A percentile compares a stretch with the other conserved stretches of the same genome.
phyloP scores from a whole-genome alignment of 2,797 vertebrate species.

The Zenarchopterus dispar region DNA sequence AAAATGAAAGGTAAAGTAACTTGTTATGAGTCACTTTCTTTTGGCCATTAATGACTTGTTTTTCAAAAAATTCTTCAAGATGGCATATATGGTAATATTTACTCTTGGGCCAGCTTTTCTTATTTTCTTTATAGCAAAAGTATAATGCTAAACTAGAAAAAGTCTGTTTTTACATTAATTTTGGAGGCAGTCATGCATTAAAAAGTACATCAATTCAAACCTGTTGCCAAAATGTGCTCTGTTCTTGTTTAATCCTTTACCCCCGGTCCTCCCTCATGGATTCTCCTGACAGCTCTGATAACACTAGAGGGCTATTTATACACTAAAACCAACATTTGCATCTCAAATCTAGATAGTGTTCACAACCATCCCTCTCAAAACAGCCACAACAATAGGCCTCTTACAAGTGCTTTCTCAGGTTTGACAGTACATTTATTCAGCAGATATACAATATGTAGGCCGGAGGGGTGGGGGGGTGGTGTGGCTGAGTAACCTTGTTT shows the following conservation, averaged over 20 bases:
- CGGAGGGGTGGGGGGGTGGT: not conserved
- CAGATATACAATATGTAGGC: not conserved
- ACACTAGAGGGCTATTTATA: conserved; percentile 54
- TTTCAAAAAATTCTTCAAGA: too few species aligned
- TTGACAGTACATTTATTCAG: conserved; percentile 50
- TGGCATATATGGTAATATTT: not conserved
- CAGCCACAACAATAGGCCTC: conserved; percentile 33
- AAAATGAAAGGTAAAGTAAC: too few species aligned
- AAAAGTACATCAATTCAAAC: conserved; percentile 49
- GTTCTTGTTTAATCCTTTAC: conserved; percentile 47
- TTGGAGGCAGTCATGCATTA: conserved; percentile 34
- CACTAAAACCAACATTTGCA: conserved; percentile 57
- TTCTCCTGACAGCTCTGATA: conserved; percentile 56
- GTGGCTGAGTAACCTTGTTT: conserved; percentile 45
- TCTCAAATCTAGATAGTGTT: conserved; percentile 48
- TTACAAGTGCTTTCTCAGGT: conserved; percentile 54
- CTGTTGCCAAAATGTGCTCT: conserved; percentile 36
- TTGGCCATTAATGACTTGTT: too few species aligned
- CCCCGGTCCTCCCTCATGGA: conserved; percentile 39
- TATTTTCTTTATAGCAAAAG: not conserved
- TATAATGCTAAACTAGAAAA: conserved; percentile 10
- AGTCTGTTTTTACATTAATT: conserved; percentile 10
- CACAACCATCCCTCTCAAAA: conserved; percentile 43
- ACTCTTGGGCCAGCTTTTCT: not conserved
- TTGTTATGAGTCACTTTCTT: too few species aligned